These are phyloP conservation scores for Nematopogon swammerdamellus DNA, from an alignment of 2,888 invertebrate species.

Conservation along the genomic window DNA sequence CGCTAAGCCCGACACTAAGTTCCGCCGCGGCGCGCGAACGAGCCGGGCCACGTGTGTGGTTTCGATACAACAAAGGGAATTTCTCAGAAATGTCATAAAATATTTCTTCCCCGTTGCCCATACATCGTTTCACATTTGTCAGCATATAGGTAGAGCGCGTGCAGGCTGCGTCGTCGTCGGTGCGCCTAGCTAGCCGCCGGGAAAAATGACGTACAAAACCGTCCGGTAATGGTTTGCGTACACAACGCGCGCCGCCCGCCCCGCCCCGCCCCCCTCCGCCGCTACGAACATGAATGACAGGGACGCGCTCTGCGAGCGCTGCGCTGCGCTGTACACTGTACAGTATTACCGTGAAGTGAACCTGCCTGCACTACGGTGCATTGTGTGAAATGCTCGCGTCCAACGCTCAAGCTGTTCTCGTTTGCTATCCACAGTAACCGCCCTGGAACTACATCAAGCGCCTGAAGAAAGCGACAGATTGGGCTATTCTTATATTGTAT, in stretches of 20 bases:
- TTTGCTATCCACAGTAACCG: no score
- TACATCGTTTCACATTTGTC: not conserved
- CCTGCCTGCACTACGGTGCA: no score
- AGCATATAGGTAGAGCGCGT: no score
- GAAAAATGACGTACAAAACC: not conserved
- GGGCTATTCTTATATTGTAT: no score
- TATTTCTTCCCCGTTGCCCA: not conserved
- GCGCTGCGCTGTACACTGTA: no score
- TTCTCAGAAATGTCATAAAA: not conserved
- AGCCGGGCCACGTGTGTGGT: not conserved
- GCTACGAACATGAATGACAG: not conserved
- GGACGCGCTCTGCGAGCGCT: no score
- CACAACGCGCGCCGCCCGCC: not conserved
- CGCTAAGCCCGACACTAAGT: not conserved
- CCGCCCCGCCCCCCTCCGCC: not conserved
- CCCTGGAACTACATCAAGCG: no score
- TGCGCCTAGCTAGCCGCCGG: not conserved
- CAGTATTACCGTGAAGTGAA: no score
- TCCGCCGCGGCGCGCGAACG: not conserved
- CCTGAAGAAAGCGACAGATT: no score
- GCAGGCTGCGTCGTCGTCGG: not conserved
- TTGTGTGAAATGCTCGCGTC: no score
- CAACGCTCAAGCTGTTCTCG: no score
- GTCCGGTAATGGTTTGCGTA: not conserved
- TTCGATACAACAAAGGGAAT: not conserved